These are phyloP conservation scores for Turritopsis rubra DNA, from an alignment of 30 jellyfish, hydroid and myxozoan species.

Conservation along the genomic window DNA sequence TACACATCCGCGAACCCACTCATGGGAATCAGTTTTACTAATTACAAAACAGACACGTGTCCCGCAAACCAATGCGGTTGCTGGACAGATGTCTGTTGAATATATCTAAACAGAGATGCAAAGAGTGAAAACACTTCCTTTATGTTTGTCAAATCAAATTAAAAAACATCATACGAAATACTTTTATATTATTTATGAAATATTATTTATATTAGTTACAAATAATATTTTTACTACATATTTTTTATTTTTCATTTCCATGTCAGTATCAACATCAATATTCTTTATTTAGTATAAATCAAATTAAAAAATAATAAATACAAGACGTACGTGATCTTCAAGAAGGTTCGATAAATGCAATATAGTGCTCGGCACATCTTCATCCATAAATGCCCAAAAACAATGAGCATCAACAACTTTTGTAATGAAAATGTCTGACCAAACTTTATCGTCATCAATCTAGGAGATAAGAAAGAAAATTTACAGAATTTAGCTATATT, in stretches of 20 bases:
- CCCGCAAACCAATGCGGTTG: not conserved
- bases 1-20: constrained; percentile 24
- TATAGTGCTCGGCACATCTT: not conserved
- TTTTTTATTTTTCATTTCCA: too few species aligned
- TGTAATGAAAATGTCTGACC: constrained; percentile 14
- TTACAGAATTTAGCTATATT: not conserved
- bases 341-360: not conserved
- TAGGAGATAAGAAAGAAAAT: not conserved
- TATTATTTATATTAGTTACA: too few species aligned
- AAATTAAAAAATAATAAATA: too few species aligned
- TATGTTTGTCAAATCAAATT: too few species aligned
- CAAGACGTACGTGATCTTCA: constrained; percentile 9
- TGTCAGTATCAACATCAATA: not conserved
- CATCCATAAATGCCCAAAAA: constrained; percentile 20
- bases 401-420: constrained; percentile 21
- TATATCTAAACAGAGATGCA: not conserved
- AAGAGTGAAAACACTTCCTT: too few species aligned
- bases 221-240: too few species aligned
- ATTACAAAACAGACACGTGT: not conserved
- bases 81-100: constrained; percentile 17
- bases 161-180: too few species aligned
- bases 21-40: not conserved
- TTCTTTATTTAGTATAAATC: not conserved
- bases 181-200: too few species aligned
- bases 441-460: not conserved